Base-by-base conservation (phyloP, 2,888 invertebrate genomes). In the Dasypogon diadema region DNA sequence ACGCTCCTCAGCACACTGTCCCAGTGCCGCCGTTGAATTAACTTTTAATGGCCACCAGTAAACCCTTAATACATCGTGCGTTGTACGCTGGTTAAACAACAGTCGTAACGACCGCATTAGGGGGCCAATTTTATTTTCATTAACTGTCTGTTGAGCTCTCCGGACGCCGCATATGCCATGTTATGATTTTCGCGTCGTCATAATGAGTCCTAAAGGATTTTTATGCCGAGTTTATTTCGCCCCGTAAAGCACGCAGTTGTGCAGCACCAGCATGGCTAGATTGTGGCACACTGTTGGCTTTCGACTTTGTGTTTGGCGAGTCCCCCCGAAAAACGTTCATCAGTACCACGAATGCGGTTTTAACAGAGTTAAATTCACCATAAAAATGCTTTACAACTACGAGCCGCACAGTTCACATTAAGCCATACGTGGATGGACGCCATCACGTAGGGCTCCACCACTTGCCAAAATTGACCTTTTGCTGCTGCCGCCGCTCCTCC, bases 51-150 rank as follows among this genome's bases (percentile, higher is more conserved):
- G 37, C n/a, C 37, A 60, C 16, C 37, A 60, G 37, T 60, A 34
- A 60, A 58, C 14, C 37, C 37, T 37, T 37, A 60, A 60, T 37
- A 60, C n/a, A 16, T 16, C 58, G 14, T 22, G 18, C 60, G 42
- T 26, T 14, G 30, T 34, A 16, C 37, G 21, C 14, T 26, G 21
- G 60, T 42, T 42, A 42, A 42, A 42, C 42, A 42, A 42, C n/a
- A 16, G 18, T 21, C 37, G 2, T 16, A 18, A 16, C 10, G 8
- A 18, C 34, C 34, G 60, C 60, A 21, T 21, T 4, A 21, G 18
- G 16, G 14, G 16, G 37, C 34, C 34, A 60, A 60, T 60, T 60
- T 37, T 60, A 60, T 60, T 60, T 60, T 60, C 60, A 60, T 60
- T 60, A 37, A 60, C 60, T 60, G 37, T 34, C 60, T 12, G 60